Base-by-base conservation (phyloP, 1,140 invertebrate species). In the Geopemphigus sp. region DNA sequence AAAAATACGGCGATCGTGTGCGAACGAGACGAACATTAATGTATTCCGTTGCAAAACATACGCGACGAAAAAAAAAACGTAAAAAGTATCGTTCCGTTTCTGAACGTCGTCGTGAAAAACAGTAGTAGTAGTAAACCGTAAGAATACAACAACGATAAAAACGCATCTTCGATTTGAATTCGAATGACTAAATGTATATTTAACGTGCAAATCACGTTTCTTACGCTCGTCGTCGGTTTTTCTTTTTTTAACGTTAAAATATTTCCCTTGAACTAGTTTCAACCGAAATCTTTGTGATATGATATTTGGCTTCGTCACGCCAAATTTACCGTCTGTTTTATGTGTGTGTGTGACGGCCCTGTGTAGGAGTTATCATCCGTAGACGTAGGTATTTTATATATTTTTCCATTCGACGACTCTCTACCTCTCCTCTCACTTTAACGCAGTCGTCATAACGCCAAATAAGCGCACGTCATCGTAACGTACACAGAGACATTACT, bases 261-360 rank as follows among this genome's bases (percentile, higher is more conserved):
- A 54, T 39, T 76, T 59, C n/a, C 73, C 73, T 76, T 45, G 73
- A 61, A 76, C 56, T 61, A 45, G 56, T 76, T 76, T 73, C n/a
- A 8, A n/a, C 11, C 26, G 29, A 73, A 73, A 73, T 56, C 12
- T 39, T 19, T n/a, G 19, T 10, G n/a, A 12, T 22, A 68, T 14
- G 6, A 47, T 12, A 68, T 68, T 24, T n/a, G 32, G 73, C n/a
- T 76, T 57, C 22, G 32, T 39, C 63, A 22, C 19, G 54, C 19
- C 22, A 39, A 39, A 39, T 8, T 4, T 39, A 8, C 32, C 32
- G 32, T 39, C 32, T 4, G 32, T 39, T 39, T 4, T 39, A 39
- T n/a, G n/a, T n/a, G n/a, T n/a, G n/a, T n/a, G n/a, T 19, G 47
- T 50, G 12, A 50, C 47, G 47, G 47, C 47, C 5, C 47, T 12